Percentiles rank a stretch among this genome's conserved stretches.
These are phyloP conservation scores for Aphis gossypii DNA, from an alignment of 1,140 invertebrate genomes.

Conservation along the genomic window DNA sequence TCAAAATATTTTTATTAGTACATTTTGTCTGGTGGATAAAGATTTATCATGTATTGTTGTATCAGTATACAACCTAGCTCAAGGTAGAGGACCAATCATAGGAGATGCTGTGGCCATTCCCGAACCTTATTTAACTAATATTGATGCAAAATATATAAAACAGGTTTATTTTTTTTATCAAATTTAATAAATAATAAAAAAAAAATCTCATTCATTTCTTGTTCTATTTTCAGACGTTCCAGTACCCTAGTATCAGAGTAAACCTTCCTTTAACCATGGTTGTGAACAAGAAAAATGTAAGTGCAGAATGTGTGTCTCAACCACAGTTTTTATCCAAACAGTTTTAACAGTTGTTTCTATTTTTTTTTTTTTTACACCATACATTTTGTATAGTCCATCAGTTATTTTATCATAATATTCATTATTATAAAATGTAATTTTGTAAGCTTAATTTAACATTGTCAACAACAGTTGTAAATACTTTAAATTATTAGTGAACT, in stretches of 20 bases:
- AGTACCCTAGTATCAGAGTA: conserved; percentile 76
- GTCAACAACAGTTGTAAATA: background rate
- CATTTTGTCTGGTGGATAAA: conserved; percentile 81
- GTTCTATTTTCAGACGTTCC: conserved; percentile 70
- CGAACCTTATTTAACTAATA: conserved; percentile 74
- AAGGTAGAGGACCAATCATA: conserved; percentile 81
- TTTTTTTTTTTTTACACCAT: background rate
- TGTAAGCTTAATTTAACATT: background rate
- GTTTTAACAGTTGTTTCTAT: background rate
- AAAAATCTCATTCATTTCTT: background rate
- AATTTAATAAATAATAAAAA: conserved; percentile 59
- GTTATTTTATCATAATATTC: background rate
- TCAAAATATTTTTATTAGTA: conserved; percentile 66
- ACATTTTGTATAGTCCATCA: conserved; percentile 3
- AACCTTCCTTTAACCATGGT: conserved; percentile 78
- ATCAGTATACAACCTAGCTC: conserved; percentile 83
- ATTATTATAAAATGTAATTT: background rate
- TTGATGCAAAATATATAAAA: conserved; percentile 70
- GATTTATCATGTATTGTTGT: conserved; percentile 76
- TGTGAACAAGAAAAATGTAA: conserved; percentile 72
- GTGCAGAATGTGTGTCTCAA: conserved; percentile 43
- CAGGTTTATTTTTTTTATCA: conserved; percentile 66
- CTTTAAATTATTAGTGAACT: conserved; percentile 2
- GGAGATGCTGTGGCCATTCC: conserved; percentile 84
- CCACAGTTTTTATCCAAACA: conserved; percentile 46